These are phyloP conservation scores for Platygyra sinensis DNA, from an alignment of 64 coral and sea anemone species.

Conservation along the genomic window DNA sequence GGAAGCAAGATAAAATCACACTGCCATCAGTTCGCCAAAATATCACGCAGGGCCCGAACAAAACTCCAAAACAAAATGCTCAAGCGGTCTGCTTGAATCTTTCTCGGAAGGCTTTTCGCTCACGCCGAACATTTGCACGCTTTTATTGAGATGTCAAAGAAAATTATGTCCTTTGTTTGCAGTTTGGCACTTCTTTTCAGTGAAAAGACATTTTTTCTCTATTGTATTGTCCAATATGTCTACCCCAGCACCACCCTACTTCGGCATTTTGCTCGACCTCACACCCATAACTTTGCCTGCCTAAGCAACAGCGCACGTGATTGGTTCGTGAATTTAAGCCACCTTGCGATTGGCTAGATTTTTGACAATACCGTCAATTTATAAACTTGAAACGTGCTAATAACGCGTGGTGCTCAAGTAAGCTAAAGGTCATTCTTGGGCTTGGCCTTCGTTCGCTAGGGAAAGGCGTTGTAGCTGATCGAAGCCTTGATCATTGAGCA, in stretches of 20 bases:
- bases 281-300: conserved; percentile 70
- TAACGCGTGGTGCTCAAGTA: conserved; percentile 94
- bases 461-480: conserved; percentile 83
- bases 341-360: conserved; percentile 67
- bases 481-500: conserved; percentile 67
- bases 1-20: not conserved
- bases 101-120: not conserved
- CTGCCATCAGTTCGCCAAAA: not conserved
- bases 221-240: conserved; percentile 8
- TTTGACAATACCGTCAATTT: conserved; percentile 99
- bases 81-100: not conserved
- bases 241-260: conserved; percentile 52
- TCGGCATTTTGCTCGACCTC: conserved; percentile 48
- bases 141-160: conserved; percentile 37
- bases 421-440: conserved; percentile 97
- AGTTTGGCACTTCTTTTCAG: conserved; percentile 29
- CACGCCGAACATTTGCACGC: conserved; percentile 14
- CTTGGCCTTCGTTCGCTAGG: conserved; percentile 77
- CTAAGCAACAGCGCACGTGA: conserved; percentile 53
- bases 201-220: conserved; percentile 8
- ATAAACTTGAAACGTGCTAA: conserved; percentile 99
- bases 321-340: conserved; percentile 46
- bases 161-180: conserved; percentile 40
- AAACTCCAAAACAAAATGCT: conserved; percentile 1
- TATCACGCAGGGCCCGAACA: not conserved